A percentile compares a stretch with the other conserved stretches of the same genome.
Conservation (phyloP, 2,113 vertebrate species). For the Melanotaenia duboulayi region DNA sequence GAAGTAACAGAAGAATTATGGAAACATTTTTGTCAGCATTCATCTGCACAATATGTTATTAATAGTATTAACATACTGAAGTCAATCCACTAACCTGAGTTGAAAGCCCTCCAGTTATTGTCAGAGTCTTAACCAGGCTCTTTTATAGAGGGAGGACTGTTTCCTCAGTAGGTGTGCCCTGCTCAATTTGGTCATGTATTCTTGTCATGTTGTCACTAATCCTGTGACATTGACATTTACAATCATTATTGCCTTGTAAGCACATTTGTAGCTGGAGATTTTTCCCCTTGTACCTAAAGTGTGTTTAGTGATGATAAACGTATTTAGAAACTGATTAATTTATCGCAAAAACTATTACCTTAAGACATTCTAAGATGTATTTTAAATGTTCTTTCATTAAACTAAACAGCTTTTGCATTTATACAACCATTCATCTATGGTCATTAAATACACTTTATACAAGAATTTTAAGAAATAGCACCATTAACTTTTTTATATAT, state of each 20-base stretch:
- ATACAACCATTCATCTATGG: neutral
- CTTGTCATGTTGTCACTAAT: conserved; percentile 65
- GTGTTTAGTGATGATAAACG: neutral
- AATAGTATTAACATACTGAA: neutral
- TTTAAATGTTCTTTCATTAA: neutral
- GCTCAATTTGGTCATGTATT: conserved; percentile 74
- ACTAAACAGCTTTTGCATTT: neutral
- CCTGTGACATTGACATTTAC: conserved; percentile 67
- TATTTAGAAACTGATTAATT: neutral
- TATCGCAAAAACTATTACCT: neutral
- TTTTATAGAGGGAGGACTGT: conserved; percentile 68
- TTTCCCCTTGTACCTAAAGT: neutral
- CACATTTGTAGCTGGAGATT: conserved; percentile 25
- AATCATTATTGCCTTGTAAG: conserved; percentile 45
- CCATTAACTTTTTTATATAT: neutral
- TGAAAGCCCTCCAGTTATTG: conserved; percentile 61
- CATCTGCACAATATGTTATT: neutral
- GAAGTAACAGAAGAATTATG: neutral
- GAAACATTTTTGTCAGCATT: neutral
- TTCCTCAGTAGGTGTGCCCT: conserved; percentile 65
- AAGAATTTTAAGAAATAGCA: conserved; percentile 2
- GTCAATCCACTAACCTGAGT: conserved; percentile 43
- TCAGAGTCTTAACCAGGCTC: conserved; percentile 23
- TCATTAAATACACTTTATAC: neutral
- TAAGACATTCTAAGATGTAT: neutral